Evolutionary conservation across 1,140 invertebrate species (phyloP).

Genomic region (Heliconius hewitsoni): DNA sequence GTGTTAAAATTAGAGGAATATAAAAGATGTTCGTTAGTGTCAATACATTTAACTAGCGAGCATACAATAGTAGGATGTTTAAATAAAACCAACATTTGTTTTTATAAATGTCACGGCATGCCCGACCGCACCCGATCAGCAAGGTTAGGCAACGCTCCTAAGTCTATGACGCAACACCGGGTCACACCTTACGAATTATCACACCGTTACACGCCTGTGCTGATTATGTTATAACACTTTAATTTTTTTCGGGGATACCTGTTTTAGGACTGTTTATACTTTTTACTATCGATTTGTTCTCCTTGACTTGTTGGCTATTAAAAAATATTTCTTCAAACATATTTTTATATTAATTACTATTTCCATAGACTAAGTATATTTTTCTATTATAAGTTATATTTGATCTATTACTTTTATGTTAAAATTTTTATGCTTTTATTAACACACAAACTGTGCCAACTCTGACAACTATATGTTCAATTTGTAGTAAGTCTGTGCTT

Average conservation of each 20-base stretch:
- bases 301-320: too few species aligned
- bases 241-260: background rate
- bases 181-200: slow-evolving; percentile 42
- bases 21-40: background rate
- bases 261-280: background rate
- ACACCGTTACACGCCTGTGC: slow-evolving; percentile 27
- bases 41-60: background rate
- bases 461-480: background rate
- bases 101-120: slow-evolving; percentile 22
- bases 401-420: too few species aligned
- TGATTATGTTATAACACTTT: background rate
- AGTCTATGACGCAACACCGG: slow-evolving; percentile 42
- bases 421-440: too few species aligned
- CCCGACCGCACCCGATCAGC: slow-evolving; percentile 41
- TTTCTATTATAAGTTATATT: too few species aligned
- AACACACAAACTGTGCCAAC: too few species aligned
- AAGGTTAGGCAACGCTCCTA: slow-evolving; percentile 39
- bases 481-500: background rate
- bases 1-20: too few species aligned
- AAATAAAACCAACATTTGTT: slow-evolving; percentile 20
- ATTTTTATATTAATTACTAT: too few species aligned
- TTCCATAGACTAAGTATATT: too few species aligned
- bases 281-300: background rate
- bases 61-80: slow-evolving; percentile 4
- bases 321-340: too few species aligned